Evolutionary conservation across 2,113 vertebrate species (phyloP), one percentile per base, ranked within the genome.

Genomic region (Dasyprocta punctata): DNA sequence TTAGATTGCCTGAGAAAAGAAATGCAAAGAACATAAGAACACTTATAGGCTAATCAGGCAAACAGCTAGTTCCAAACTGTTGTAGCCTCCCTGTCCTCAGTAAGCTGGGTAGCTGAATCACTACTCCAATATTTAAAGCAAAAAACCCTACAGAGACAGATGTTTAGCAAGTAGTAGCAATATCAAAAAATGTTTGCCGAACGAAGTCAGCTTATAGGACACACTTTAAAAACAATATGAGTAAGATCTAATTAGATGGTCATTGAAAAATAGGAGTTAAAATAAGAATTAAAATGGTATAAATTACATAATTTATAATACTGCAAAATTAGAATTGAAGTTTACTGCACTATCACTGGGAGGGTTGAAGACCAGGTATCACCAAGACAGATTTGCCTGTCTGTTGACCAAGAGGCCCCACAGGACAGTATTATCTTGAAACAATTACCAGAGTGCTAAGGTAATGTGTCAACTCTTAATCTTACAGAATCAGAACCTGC

Each of bases 241-340:
- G 26, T 87, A 7, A 67, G 11, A 17, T 85, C 7, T 67, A 89
- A 86, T 69, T 78, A 75, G 26, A 85, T 36, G 20, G 36, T 63
- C 38, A 54, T 54, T 67, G 61, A 28, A 89, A 86, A 94, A 61
- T 0, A 49, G 19, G 12, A 30, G 36, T 94, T 95, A 61, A 94
- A 97, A 41, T 86, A 82, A 58, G 47, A 28, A 94, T 82, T 84
- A 78, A 96, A 95, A 54, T 12, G 82, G 19, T 86, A 22, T 80
- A 96, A 75, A 26, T 75, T 52, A 14, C 65, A 93, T 84, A 95
- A 28, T 36, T 63, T 86, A 77, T 89, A 28, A 85, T 67, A n/a
- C n/a, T n/a, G n/a, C n/a, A n/a, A n/a, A n/a, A n/a, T n/a, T n/a
- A n/a, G n/a, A n/a, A n/a, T n/a, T n/a, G 52, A 52, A 52, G 52